Base-by-base conservation (phyloP, 2,888 invertebrate genomes). In the Caenorhabditis uteleia region DNA sequence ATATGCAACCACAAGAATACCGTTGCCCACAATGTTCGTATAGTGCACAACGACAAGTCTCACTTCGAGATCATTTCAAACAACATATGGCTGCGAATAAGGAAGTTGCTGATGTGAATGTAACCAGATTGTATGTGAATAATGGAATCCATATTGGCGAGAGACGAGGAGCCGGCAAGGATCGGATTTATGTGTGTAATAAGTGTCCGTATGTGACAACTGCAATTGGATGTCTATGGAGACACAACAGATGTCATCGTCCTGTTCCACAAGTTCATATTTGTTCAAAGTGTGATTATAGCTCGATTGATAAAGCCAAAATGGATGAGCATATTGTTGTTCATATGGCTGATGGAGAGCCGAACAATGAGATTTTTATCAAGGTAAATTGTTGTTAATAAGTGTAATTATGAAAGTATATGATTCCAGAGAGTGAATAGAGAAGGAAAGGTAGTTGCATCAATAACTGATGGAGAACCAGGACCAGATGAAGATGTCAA, bases 11-110 rank as follows among this genome's bases (percentile, higher is more conserved):
- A 12, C 55, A 55, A 8, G 49, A 45, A 42, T 64, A 40, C 48
- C 50, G 67, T 16, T 72, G 72, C 34, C 60, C 56, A 20, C 69
- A 68, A 18, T 72, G 72, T 47, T 58, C 65, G 7, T 72, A 72
- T 40, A 56, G 65, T 3, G 70, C 72, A 10, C 67, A 70, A 27
- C 36, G 72, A 14, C 56, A 60, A 0, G 65, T 70, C 1, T 58
- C 60, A 1, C 48, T 72, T 14, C 48, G 62, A 31, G 50, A 62
- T 47, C 72, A 72, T 40, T 36, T 57, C 25, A 54, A 54, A 26
- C 56, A 48, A 25, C 72, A 72, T 29, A 29, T 33, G 2, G 34
- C 51, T 5, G 26, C 45, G 14, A 72, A 67, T 42, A 23, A n/a
- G 16, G 20, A 34, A 16, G 14, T 34, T 34, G 64, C 54, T 10